Conservation (phyloP, 2,797 vertebrate species). For the Masticophis lateralis region DNA sequence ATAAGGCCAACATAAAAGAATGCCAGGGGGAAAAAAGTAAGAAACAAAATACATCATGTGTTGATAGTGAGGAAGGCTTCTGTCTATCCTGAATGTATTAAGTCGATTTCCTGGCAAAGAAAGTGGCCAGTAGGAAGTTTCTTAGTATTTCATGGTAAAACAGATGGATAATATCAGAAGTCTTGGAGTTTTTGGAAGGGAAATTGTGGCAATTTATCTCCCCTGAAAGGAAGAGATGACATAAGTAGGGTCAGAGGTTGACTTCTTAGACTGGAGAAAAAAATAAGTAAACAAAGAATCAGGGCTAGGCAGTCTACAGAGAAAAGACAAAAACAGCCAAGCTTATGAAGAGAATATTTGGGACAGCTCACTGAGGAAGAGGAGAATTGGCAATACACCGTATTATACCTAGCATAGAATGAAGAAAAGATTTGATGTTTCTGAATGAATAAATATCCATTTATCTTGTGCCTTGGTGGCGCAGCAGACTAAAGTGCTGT, state of each 20-base stretch:
- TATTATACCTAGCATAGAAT: not conserved
- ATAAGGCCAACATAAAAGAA: slow-evolving; percentile 31
- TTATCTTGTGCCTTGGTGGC: too few relatives aligned
- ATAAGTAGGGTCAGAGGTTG: not conserved
- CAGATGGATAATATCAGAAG: not conserved
- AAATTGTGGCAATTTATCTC: not conserved
- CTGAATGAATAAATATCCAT: not conserved
- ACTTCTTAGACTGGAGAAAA: not conserved
- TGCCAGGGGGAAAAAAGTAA: not conserved
- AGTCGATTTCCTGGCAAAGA: not conserved
- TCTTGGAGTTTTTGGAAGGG: not conserved
- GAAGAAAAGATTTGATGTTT: not conserved
- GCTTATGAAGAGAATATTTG: not conserved
- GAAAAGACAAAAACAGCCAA: not conserved
- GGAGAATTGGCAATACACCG: not conserved
- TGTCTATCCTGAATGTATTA: not conserved
- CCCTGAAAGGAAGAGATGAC: not conserved
- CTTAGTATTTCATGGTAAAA: not conserved
- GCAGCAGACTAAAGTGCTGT: too few relatives aligned
- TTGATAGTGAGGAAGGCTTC: not conserved
- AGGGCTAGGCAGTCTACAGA: not conserved
- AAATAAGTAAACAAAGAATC: not conserved
- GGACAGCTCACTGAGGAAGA: not conserved
- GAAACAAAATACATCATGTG: not conserved
- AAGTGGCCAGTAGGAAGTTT: not conserved